Percentiles rank a stretch among this genome's conserved stretches.
phyloP scores from a whole-genome alignment of 2,797 vertebrate genomes.

The Etheostoma nigrum region DNA sequence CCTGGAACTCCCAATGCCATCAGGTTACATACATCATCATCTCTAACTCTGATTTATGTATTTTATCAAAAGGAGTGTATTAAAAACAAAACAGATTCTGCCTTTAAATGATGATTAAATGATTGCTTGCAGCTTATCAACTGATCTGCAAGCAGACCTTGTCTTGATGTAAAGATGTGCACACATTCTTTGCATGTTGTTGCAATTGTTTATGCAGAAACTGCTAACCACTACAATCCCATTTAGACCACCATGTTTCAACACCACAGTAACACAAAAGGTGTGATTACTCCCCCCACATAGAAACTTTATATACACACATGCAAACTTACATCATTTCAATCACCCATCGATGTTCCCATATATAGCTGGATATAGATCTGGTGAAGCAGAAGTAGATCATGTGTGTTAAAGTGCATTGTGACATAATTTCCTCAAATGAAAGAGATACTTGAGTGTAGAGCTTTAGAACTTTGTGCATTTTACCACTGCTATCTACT shows the following conservation, averaged over 20 bases:
- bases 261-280: constrained; percentile 31
- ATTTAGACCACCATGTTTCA: constrained; percentile 28
- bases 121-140: neutral
- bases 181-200: neutral
- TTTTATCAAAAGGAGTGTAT: no score
- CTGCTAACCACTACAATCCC: constrained; percentile 44
- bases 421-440: constrained; percentile 48
- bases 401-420: constrained; percentile 22
- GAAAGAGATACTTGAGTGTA: neutral
- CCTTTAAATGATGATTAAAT: neutral
- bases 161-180: neutral
- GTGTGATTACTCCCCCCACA: constrained; percentile 21
- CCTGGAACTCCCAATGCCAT: neutral
- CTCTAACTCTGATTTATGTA: no score
- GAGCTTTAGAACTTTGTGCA: neutral
- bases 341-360: constrained; percentile 11
- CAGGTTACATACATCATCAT: neutral
- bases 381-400: constrained; percentile 25
- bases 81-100: neutral
- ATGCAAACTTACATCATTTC: constrained; percentile 33
- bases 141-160: neutral
- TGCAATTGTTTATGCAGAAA: constrained; percentile 19
- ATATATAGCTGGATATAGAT: constrained; percentile 25
- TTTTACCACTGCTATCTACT: neutral
- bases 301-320: neutral